Evolutionary conservation across 2,113 vertebrate species (phyloP), one percentile per base, ranked within the genome.

Genomic region (Pao palembangensis): DNA sequence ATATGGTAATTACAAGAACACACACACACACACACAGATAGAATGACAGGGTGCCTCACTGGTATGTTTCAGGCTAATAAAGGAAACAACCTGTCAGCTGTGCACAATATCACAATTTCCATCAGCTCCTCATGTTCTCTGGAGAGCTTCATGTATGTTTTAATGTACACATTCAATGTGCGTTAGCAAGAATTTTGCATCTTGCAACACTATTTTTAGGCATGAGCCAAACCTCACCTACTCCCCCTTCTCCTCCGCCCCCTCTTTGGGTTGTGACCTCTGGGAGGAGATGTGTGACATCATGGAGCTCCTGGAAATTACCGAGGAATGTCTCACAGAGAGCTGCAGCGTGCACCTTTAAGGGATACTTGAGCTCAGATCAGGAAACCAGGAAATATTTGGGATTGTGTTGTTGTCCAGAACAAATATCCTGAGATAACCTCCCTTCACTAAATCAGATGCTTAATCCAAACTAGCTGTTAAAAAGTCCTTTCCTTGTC

Each of bases 281-380:
- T 53, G 63, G 75, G 82, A 88, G 86, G 85, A 85, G 85, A 85
- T 88, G 64, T 81, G 76, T 79, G 81, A 87, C 72, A 82, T 76
- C 74, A 68, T 31, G 18, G 64, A 82, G 83, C 79, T 88, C 75
- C 73, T 75, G 74, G 80, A 65, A 69, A 67, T 67, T 76, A 67
- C 66, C 72, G 68, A 77, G 78, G 87, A 88, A 89, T 87, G 81
- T 82, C 58, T 72, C 56, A 58, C 59, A 58, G 25, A 63, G 57
- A 54, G 25, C 25, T 28, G 25, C 25, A 28, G 25, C 5, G 5
- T 7, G 25, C 25, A 28, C 25, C 25, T 28, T 28, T 3, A 28
- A 28, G 25, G 25, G 25, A 28, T 7, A 28, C 25, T 28, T 28
- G 4, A 28, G 6, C 25, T 28, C 25, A 28, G 25, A 28, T 28